phyloP scores from a whole-genome alignment of 2,797 vertebrate species.

The Valencia hispanica region DNA sequence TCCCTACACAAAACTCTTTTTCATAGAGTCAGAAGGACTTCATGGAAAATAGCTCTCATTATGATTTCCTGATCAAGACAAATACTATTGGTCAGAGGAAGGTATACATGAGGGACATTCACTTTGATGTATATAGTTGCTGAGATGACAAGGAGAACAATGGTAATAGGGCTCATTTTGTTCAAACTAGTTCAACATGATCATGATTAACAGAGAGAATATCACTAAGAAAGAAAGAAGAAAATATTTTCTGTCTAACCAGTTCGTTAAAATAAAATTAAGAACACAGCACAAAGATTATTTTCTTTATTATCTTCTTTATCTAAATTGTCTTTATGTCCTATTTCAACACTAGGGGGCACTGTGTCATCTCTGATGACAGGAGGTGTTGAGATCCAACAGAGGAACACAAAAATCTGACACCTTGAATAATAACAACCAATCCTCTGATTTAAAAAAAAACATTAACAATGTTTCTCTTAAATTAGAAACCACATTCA shows the following conservation, averaged over 20 bases:
- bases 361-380: constrained; percentile 42
- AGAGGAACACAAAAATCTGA: constrained; percentile 6
- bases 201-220: neutral
- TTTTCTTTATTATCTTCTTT: neutral
- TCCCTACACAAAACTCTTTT: constrained; percentile 11
- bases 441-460: constrained; percentile 17
- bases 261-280: neutral
- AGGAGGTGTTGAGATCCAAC: constrained; percentile 13
- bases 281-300: neutral
- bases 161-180: too few species aligned
- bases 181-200: neutral
- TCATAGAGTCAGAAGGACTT: neutral
- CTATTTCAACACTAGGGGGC: constrained; percentile 52
- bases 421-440: constrained; percentile 3
- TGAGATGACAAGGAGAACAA: neutral
- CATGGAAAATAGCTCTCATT: neutral
- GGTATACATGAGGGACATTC: too few species aligned
- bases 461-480: constrained; percentile 2
- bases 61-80: neutral
- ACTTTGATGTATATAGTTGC: neutral
- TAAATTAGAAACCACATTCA: constrained; percentile 6
- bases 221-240: neutral
- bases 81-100: neutral
- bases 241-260: neutral
- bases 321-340: neutral